Evolutionary conservation across 2,797 vertebrate genomes (phyloP).

Genomic region (Miopithecus talapoin): DNA sequence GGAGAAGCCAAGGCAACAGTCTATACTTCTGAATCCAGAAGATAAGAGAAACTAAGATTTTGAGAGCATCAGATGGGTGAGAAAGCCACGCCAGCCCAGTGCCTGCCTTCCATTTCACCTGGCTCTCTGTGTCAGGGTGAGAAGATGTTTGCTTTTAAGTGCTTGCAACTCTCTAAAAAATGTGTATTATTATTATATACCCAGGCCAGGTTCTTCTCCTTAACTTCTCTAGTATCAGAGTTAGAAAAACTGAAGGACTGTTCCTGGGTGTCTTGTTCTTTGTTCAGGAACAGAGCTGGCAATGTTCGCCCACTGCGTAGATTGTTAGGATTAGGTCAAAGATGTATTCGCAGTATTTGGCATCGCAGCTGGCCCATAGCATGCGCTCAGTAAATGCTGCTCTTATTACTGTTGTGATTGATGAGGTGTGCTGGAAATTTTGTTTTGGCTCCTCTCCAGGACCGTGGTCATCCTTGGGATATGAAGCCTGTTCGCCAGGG

Average conservation of each 20-base stretch:
- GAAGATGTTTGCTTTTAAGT: background rate
- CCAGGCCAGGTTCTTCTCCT: background rate
- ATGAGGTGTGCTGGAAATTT: background rate
- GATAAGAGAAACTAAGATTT: background rate
- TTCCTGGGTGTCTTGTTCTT: background rate
- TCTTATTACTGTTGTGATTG: no score
- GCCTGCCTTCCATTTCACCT: background rate
- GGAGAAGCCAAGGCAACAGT: background rate
- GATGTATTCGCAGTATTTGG: rapidly evolving
- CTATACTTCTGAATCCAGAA: background rate
- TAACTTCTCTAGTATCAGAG: no score
- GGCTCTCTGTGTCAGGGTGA: no score
- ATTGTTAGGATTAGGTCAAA: no score
- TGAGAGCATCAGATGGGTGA: background rate
- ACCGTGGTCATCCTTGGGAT: background rate
- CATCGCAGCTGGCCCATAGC: background rate
- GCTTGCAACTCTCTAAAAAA: background rate
- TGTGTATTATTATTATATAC: background rate
- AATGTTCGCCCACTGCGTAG: rapidly evolving
- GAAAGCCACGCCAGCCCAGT: background rate
- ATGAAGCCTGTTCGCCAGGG: background rate
- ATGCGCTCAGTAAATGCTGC: rapidly evolving
- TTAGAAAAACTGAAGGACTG: background rate
- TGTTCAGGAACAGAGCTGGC: background rate
- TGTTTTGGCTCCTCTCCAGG: background rate